phyloP scores from a whole-genome alignment of 2,797 vertebrate species.

The Epinephelus coioides region DNA sequence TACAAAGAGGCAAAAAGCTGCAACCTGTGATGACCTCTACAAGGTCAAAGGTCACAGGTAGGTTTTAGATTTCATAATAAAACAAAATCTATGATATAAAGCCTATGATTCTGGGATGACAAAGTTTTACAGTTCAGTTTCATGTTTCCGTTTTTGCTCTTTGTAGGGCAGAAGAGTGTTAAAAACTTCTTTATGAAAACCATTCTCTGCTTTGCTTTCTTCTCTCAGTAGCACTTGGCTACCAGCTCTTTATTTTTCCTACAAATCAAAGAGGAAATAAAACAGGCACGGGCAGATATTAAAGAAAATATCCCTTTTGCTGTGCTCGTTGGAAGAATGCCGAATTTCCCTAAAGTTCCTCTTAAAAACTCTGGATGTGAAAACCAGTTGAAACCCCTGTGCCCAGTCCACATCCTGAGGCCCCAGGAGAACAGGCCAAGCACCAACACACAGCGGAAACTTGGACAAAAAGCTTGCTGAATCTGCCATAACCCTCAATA shows the following conservation, averaged over 20 bases:
- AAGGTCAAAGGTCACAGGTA: slow-evolving; percentile 27
- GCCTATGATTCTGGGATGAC: not conserved
- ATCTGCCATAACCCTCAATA: not conserved
- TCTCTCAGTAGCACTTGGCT: not conserved
- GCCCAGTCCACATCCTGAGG: not conserved
- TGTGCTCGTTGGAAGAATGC: slow-evolving; percentile 20
- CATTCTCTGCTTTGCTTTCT: not conserved
- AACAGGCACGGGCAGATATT: not conserved
- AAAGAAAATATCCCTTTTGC: slow-evolving; percentile 33
- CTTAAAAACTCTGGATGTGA: not conserved
- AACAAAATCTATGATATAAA: slow-evolving; percentile 8
- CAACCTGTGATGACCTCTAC: not conserved
- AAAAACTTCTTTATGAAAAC: slow-evolving; percentile 17
- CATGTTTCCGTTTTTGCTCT: slow-evolving; percentile 28
- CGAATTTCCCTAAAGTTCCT: not conserved
- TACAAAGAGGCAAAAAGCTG: slow-evolving; percentile 30
- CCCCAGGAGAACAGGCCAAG: slow-evolving; percentile 11
- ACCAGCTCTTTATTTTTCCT: not conserved
- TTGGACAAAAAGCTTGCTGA: not conserved
- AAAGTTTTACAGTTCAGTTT: not conserved
- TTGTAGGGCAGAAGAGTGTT: slow-evolving; percentile 37
- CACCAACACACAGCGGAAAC: not conserved
- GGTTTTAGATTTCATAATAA: slow-evolving; percentile 4
- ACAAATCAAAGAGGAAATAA: slow-evolving; percentile 28
- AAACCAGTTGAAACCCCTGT: not conserved